Conservation (phyloP, 2,797 vertebrate species). For the Sebastes flavidus region DNA sequence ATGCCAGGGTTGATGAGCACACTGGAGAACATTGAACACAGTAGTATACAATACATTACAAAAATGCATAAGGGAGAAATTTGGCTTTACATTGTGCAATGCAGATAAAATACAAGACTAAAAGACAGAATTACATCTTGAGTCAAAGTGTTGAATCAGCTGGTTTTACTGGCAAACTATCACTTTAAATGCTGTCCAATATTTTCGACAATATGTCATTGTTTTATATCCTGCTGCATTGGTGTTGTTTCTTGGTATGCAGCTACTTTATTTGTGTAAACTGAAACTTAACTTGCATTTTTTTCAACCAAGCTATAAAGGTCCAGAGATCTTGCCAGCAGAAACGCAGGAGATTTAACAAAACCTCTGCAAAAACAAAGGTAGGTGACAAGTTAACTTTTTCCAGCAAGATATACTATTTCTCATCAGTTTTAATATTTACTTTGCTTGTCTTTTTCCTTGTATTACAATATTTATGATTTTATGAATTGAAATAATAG, state of each 20-base stretch:
- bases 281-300: background rate
- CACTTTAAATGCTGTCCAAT: background rate
- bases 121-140: background rate
- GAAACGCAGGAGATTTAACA: conserved; percentile 21
- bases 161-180: background rate
- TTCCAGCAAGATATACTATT: background rate
- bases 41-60: background rate
- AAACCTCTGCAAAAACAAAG: conserved; percentile 60
- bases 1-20: background rate
- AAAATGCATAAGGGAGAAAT: background rate
- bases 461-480: background rate
- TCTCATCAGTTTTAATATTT: background rate
- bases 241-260: background rate
- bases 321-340: conserved; percentile 70
- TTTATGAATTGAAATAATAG: background rate
- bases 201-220: background rate
- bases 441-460: background rate
- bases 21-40: background rate
- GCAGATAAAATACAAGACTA: background rate
- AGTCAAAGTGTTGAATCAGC: background rate
- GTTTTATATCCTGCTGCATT: background rate
- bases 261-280: background rate
- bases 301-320: conserved; percentile 69
- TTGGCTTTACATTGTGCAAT: background rate
- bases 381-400: conserved; percentile 43